Evolutionary conservation across 2,888 invertebrate species (phyloP), one percentile per base, ranked within the genome.

Genomic region (Opisthograptis luteolata): DNA sequence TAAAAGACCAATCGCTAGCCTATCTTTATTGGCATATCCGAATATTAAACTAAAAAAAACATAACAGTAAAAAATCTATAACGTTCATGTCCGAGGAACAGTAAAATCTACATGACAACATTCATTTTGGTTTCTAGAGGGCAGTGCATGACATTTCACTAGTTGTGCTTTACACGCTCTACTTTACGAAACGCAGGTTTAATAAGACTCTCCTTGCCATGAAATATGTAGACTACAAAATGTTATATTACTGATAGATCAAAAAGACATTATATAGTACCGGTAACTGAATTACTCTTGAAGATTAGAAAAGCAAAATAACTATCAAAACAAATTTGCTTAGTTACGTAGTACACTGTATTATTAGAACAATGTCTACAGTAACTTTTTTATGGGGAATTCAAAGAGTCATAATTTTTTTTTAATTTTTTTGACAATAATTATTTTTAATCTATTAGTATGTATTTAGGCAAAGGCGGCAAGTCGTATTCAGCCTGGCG

Each of bases 131-230:
- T 53, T 42, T 55, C 60, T 57, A 63, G 35, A 52, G 68, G 66
- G 65, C 69, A 64, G 70, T 76, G 78, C 73, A 63, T 59, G 58
- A 64, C 68, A 76, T 72, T 56, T 72, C 70, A 67, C 71, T 72
- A 73, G 56, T 47, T 57, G 76, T 78, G 79, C 75, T 64, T 64
- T 36, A 66, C 69, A 71, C 70, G 76, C 73, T 65, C 68, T 68
- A 73, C 68, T 60, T 46, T 59, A 58, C 22, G 50, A 44, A 45
- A 58, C 60, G 48, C 37, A 58, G 63, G 53, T 65, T 64, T 65
- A 69, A 73, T 65, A 70, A 67, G 64, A 70, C 68, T 70, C 63
- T 58, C 46, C 20, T 31, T 48, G 36, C 40, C 3, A 35, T n/a
- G n/a, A n/a, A 9, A 44, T n/a, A 32, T 9, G 2, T 25, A 7